phyloP scores from a whole-genome alignment of 2,797 vertebrate genomes.

The Sebastes oblongus region DNA sequence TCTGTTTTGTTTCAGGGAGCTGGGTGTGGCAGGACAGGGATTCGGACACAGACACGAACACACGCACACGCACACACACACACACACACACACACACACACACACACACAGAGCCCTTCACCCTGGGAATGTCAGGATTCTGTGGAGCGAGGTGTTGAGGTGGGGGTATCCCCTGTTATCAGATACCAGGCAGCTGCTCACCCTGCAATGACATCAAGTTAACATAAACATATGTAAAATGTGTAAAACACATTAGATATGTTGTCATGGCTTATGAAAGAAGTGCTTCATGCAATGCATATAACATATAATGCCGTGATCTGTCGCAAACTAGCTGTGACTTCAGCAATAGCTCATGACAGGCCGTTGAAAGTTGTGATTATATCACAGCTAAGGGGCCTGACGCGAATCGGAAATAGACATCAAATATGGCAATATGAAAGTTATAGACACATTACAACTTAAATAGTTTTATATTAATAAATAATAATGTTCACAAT shows the following conservation, averaged over 20 bases:
- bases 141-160: conserved; percentile 53
- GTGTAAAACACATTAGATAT: neutral
- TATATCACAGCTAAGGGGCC: no score
- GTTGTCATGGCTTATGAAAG: neutral
- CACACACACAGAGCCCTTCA: conserved; percentile 12
- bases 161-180: conserved; percentile 58
- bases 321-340: neutral
- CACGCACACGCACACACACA: neutral
- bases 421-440: no score
- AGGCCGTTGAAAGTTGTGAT: no score
- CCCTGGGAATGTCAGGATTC: conserved; percentile 73
- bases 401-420: no score
- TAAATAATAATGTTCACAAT: no score
- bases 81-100: neutral
- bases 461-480: no score
- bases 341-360: no score
- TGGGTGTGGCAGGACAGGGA: conserved; percentile 62
- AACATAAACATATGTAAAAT: neutral
- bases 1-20: conserved; percentile 48
- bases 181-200: conserved; percentile 53
- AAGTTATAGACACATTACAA: no score
- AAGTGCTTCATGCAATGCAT: neutral
- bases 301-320: neutral
- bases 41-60: neutral
- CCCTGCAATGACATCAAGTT: conserved; percentile 6